phyloP scores from a whole-genome alignment of 2,113 vertebrate genomes.

The Castor canadensis region DNA sequence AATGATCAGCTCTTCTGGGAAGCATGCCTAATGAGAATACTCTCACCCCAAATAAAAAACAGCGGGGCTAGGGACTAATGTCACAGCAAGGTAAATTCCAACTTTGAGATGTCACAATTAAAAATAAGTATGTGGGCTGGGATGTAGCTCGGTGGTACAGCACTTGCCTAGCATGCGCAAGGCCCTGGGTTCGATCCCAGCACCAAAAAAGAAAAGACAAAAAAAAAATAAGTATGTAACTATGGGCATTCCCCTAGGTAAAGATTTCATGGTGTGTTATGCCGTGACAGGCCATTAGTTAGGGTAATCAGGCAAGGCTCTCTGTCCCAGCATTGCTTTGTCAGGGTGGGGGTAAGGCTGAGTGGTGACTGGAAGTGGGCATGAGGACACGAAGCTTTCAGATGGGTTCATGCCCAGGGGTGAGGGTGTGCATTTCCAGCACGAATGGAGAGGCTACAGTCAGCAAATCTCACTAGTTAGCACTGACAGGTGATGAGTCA shows the following conservation, averaged over 20 bases:
- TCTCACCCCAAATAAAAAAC: not conserved
- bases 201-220: too few species aligned
- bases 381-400: not conserved
- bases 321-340: constrained; percentile 58
- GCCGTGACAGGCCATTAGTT: constrained; percentile 63
- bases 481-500: constrained; percentile 32
- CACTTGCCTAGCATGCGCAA: too few species aligned
- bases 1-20: not conserved
- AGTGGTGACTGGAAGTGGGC: not conserved
- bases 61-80: not conserved
- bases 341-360: not conserved
- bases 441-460: constrained; percentile 57
- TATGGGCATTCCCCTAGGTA: constrained; percentile 50
- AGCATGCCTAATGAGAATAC: not conserved
- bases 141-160: too few species aligned
- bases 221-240: too few species aligned
- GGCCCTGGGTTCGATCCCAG: too few species aligned
- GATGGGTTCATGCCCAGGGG: not conserved
- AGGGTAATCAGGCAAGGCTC: constrained; percentile 64
- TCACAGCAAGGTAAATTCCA: not conserved
- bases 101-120: constrained; percentile 71
- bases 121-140: constrained; percentile 64
- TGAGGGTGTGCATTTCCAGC: constrained; percentile 35
- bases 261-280: constrained; percentile 65
- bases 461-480: constrained; percentile 38